phyloP scores from a whole-genome alignment of 2,888 invertebrate species.

The Mesorhabditis sp. region DNA sequence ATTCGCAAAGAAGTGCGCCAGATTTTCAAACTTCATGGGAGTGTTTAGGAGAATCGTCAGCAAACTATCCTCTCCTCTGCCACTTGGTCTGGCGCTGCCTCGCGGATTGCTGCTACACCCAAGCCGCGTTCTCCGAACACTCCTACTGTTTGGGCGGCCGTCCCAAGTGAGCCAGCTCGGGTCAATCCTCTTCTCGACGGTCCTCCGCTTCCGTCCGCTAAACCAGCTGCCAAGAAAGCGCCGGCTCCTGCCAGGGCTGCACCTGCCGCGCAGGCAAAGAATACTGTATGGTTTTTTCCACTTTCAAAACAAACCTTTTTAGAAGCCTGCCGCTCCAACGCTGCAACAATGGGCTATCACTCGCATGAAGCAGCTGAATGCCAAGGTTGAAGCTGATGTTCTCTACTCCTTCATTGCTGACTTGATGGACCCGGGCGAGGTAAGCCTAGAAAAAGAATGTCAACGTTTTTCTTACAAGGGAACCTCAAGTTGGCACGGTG shows the following conservation, averaged over 20 bases:
- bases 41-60: not conserved
- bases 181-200: constrained; percentile 27
- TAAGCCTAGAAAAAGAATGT: not conserved
- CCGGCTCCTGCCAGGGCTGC: not conserved
- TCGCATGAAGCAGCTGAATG: constrained; percentile 33
- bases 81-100: not conserved
- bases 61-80: not conserved
- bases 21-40: not conserved
- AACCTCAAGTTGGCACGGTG: too few relatives aligned
- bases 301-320: constrained; percentile 10
- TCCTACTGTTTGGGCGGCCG: constrained; percentile 6
- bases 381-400: constrained; percentile 39
- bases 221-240: constrained; percentile 15
- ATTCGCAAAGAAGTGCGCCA: not conserved
- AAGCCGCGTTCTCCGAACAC: constrained; percentile 10
- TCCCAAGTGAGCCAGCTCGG: not conserved
- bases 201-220: constrained; percentile 30
- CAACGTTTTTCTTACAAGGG: too few relatives aligned
- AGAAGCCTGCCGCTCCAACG: constrained; percentile 9
- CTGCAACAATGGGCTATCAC: constrained; percentile 30
- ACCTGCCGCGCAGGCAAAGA: not conserved
- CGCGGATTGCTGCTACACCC: constrained; percentile 9
- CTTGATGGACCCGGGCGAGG: constrained; percentile 8
- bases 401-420: constrained; percentile 22
- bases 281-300: not conserved